Evolutionary conservation across 2,797 vertebrate genomes (phyloP), one percentile per base, ranked within the genome.

Genomic region (Acipenser transmontanus): DNA sequence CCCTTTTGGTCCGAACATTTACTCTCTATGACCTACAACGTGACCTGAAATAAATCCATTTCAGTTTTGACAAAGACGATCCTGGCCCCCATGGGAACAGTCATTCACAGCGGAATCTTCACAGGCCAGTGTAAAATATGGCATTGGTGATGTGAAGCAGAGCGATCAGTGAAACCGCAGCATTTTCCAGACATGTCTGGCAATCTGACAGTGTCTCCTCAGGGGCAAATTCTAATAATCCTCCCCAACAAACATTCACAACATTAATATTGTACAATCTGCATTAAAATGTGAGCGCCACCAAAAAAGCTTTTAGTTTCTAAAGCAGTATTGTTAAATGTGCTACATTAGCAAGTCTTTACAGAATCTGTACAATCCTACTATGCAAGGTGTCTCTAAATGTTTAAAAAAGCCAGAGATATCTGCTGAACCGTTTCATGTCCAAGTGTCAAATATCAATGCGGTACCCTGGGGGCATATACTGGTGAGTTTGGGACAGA

Each of bases 341-440:
- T 57, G 54, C 54, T 13, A 7, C 54, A 57, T 13, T 57, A 57
- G 54, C 54, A 57, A 57, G 54, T 57, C 54, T 13, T 13, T 57
- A 57, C 54, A 57, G 54, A 57, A 57, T 57, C 12, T n/a, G 54
- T 57, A 57, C 14, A n/a, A 13, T 6, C 54, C 14, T 57, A 57
- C 54, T n/a, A 13, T 57, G 6, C 54, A 57, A 13, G 54, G 54
- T 57, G 54, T 57, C 9, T n/a, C 12, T 57, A 57, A 11, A 57
- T 57, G 12, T 57, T 52, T 52, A 8, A 50, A 47, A 51, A 20
- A 48, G 57, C 13, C 14, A 13, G n/a, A 69, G 12, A 54, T 59
- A 54, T 59, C 64, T 65, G 64, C 64, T 65, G 64, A 50, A 65
- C 34, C 17, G 34, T 54, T 65, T 56, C 57, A 52, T 8, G 11